phyloP scores from a whole-genome alignment of 2,113 vertebrate genomes.

The Aspiorhynchus laticeps region DNA sequence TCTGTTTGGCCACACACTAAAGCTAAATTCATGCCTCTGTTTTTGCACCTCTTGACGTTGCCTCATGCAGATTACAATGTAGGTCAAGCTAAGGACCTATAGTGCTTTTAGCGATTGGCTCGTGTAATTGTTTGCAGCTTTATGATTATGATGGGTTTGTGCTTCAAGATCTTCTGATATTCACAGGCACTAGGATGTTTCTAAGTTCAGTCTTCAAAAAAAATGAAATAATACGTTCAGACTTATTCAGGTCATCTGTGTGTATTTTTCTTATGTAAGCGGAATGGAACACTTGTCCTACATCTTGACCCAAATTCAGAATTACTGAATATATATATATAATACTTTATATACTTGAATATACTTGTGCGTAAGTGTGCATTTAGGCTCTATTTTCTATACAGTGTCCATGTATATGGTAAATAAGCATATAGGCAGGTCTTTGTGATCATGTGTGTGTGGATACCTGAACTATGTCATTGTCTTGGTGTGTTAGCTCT shows the following conservation, averaged over 20 bases:
- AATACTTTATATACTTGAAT: not conserved
- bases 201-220: not conserved
- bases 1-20: not conserved
- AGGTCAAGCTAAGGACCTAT: not conserved
- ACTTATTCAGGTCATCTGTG: constrained; percentile 19
- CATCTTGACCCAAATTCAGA: constrained; percentile 32
- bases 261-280: constrained; percentile 34
- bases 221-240: not conserved
- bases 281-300: not conserved
- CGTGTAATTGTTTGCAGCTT: constrained; percentile 7
- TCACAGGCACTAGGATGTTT: not conserved
- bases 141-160: not conserved
- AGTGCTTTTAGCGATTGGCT: not conserved
- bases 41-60: not conserved
- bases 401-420: constrained; percentile 23
- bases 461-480: not conserved
- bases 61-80: not conserved
- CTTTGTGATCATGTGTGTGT: constrained; percentile 4
- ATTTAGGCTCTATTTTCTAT: constrained; percentile 12
- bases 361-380: not conserved
- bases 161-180: not conserved
- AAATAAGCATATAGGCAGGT: not conserved
- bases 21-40: not conserved
- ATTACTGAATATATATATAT: too few species aligned
- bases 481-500: not conserved